These are phyloP conservation scores for Eueides isabella DNA, from an alignment of 1,140 invertebrate species.

Conservation along the genomic window DNA sequence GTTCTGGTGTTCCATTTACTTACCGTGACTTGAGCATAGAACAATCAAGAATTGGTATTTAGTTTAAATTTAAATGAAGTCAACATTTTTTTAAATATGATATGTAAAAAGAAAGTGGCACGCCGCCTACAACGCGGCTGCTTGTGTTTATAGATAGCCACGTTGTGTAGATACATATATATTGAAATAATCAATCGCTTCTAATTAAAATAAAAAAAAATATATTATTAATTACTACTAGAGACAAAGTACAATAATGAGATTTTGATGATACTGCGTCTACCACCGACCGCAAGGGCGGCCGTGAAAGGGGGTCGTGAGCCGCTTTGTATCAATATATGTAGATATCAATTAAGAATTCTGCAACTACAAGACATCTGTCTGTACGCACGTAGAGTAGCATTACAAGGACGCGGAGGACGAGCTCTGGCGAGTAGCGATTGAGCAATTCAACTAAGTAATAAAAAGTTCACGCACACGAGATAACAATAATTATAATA, in stretches of 20 bases:
- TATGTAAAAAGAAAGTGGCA: not conserved
- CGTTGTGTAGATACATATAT: not conserved
- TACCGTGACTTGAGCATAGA: not conserved
- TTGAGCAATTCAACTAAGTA: constrained; percentile 10
- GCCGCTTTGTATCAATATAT: not conserved
- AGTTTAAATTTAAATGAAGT: not conserved
- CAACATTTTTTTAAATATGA: not conserved
- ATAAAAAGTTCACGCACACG: constrained; percentile 3
- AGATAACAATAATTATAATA: constrained; percentile 12
- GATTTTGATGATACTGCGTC: too few relatives aligned
- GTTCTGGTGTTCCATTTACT: not conserved
- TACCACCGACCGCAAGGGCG: too few relatives aligned
- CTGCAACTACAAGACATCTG: not conserved
- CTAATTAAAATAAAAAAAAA: not conserved
- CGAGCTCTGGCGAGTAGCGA: not conserved
- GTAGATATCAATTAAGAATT: not conserved
- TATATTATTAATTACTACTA: not conserved
- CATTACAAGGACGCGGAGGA: not conserved
- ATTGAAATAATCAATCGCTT: not conserved
- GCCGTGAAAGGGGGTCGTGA: too few relatives aligned
- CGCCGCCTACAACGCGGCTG: not conserved
- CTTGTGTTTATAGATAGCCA: not conserved
- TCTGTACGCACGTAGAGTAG: not conserved
- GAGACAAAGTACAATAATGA: not conserved
- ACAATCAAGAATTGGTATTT: too few relatives aligned